phyloP scores from a whole-genome alignment of 1,140 invertebrate species.

The Bombus sylvicola region DNA sequence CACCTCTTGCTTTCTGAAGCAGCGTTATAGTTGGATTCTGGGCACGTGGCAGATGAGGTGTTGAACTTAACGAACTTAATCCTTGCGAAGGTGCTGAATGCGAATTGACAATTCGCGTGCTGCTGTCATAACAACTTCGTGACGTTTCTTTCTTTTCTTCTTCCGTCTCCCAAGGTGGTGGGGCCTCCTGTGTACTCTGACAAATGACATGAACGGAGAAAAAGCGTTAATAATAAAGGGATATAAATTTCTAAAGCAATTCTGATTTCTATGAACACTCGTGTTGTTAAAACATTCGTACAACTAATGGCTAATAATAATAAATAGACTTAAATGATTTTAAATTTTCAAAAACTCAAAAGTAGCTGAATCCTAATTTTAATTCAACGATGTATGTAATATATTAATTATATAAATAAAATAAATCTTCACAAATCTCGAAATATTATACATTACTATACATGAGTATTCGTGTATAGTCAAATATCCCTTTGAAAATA shows the following conservation, averaged over 20 bases:
- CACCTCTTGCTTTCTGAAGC: slow-evolving; percentile 94
- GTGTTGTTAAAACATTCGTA: too few species aligned
- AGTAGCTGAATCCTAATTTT: too few species aligned
- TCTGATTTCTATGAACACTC: too few species aligned
- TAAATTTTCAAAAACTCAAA: too few species aligned
- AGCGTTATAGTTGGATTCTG: slow-evolving; percentile 95
- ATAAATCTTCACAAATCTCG: too few species aligned
- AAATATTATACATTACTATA: too few species aligned
- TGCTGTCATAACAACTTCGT: slow-evolving; percentile 75
- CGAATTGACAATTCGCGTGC: slow-evolving; percentile 85
- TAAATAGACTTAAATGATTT: too few species aligned
- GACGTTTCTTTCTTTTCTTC: slow-evolving; percentile 67
- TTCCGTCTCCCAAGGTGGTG: slow-evolving; percentile 78
- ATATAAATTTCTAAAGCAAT: background rate
- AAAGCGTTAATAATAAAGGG: background rate
- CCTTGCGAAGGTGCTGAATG: slow-evolving; percentile 86
- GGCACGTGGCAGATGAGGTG: slow-evolving; percentile 87
- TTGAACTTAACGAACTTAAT: slow-evolving; percentile 83
- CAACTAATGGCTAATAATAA: too few species aligned
- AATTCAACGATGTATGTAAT: too few species aligned
- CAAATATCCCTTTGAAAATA: too few species aligned
- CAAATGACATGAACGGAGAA: background rate
- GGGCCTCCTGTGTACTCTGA: slow-evolving; percentile 57
- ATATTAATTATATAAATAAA: too few species aligned
- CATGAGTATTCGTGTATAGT: too few species aligned